Percentiles rank a stretch among this genome's conserved stretches.
Conservation (phyloP, 1,140 invertebrate genomes). For the Hermetia illucens region DNA sequence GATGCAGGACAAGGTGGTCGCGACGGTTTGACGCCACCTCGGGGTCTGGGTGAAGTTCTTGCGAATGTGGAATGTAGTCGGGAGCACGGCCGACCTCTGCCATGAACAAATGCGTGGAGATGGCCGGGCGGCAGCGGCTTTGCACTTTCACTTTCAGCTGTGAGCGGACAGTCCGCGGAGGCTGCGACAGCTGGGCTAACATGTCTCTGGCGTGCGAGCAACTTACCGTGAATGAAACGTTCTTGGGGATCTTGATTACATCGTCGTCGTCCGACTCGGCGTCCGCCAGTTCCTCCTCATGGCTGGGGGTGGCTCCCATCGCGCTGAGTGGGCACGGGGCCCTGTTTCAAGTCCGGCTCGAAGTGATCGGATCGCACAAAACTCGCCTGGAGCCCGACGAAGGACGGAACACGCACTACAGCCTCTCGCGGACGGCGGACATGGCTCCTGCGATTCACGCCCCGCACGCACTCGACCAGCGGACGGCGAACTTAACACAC, state of each 20-base stretch:
- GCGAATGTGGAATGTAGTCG: too few relatives aligned
- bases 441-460: neutral
- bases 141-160: too few relatives aligned
- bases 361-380: neutral
- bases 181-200: too few relatives aligned
- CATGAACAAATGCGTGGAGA: too few relatives aligned
- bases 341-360: neutral
- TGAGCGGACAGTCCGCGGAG: too few relatives aligned
- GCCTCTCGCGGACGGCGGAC: neutral
- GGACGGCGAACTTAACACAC: too few relatives aligned
- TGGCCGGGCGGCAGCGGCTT: too few relatives aligned
- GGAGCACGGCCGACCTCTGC: too few relatives aligned
- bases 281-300: neutral
- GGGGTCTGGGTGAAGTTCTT: too few relatives aligned
- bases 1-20: too few relatives aligned
- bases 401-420: neutral
- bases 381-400: neutral
- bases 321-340: neutral
- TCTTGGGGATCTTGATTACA: neutral
- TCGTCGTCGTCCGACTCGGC: neutral
- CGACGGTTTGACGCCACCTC: too few relatives aligned
- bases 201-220: too few relatives aligned
- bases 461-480: neutral
- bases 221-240: neutral
- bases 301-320: neutral